phyloP scores from a whole-genome alignment of 2,797 vertebrate species.

The Eupleurogrammus muticus region DNA sequence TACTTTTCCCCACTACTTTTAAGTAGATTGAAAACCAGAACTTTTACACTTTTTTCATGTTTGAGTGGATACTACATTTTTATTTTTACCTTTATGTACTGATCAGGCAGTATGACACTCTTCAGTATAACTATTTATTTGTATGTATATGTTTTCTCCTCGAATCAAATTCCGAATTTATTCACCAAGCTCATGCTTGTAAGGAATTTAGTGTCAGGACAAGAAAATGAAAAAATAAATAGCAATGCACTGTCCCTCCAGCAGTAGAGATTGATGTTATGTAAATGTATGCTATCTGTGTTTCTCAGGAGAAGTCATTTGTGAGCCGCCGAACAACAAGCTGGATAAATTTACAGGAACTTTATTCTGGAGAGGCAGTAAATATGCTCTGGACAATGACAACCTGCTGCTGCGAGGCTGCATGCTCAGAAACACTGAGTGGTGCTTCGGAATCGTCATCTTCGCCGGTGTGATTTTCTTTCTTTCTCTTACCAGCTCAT shows the following conservation, averaged over 20 bases:
- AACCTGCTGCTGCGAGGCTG: conserved; percentile 88
- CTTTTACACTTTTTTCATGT: too few relatives aligned
- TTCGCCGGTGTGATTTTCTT: conserved; percentile 84
- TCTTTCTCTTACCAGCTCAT: background rate
- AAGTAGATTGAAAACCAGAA: too few relatives aligned
- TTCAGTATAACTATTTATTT: background rate
- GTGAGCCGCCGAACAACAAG: conserved; percentile 90
- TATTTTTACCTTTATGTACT: too few relatives aligned
- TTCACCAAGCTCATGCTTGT: too few relatives aligned
- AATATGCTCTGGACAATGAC: conserved; percentile 85
- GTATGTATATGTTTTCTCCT: background rate
- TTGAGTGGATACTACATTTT: too few relatives aligned
- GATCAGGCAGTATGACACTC: background rate
- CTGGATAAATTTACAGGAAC: conserved; percentile 87
- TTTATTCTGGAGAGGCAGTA: conserved; percentile 84
- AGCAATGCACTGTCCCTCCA: background rate
- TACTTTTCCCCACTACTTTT: too few relatives aligned
- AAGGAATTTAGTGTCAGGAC: too few relatives aligned
- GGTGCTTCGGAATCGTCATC: conserved; percentile 90
- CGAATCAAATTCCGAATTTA: too few relatives aligned
- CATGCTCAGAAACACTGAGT: conserved; percentile 88
- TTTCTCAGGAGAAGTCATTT: conserved; percentile 84
- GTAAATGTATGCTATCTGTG: background rate
- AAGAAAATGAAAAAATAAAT: too few relatives aligned
- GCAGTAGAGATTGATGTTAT: background rate